Evolutionary conservation across 2,113 vertebrate species (phyloP).

Genomic region (Parotia lawesii): DNA sequence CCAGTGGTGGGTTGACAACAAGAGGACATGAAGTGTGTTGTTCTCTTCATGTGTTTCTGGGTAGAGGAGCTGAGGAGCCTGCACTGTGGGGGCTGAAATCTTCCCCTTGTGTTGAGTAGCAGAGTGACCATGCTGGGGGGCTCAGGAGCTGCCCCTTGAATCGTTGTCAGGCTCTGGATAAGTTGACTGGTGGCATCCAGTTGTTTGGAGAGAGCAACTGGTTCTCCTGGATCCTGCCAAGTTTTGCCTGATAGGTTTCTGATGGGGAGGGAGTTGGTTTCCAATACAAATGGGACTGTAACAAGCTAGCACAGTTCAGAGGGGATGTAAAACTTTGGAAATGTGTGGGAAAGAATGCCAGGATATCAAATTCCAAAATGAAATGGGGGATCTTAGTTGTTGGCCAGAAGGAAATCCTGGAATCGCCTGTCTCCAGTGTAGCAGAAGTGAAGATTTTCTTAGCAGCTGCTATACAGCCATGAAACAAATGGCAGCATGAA

Average conservation of each 20-base stretch:
- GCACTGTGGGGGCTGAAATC: fast-evolving
- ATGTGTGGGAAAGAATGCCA: not conserved
- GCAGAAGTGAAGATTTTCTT: not conserved
- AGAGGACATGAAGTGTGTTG: not conserved
- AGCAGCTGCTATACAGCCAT: not conserved
- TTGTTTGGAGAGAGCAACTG: not conserved
- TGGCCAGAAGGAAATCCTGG: not conserved
- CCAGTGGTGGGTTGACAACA: not conserved
- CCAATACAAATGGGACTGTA: not conserved
- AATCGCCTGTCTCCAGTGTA: not conserved
- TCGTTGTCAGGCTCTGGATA: not conserved
- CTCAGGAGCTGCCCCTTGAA: not conserved
- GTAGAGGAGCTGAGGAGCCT: not conserved
- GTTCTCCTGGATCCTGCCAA: not conserved
- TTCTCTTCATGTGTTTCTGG: not conserved
- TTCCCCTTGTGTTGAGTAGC: not conserved
- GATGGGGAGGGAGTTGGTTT: not conserved
- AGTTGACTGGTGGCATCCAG: not conserved
- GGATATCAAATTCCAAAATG: not conserved
- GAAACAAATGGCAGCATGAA: not conserved
- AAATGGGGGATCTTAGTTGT: not conserved
- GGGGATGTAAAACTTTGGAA: not conserved
- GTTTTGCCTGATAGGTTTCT: not conserved
- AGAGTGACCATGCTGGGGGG: fast-evolving
- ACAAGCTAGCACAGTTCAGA: not conserved